Percentiles rank a stretch among this genome's conserved stretches.
Evolutionary conservation across 2,797 vertebrate species (phyloP).

Genomic region (Tragopan temminckii): DNA sequence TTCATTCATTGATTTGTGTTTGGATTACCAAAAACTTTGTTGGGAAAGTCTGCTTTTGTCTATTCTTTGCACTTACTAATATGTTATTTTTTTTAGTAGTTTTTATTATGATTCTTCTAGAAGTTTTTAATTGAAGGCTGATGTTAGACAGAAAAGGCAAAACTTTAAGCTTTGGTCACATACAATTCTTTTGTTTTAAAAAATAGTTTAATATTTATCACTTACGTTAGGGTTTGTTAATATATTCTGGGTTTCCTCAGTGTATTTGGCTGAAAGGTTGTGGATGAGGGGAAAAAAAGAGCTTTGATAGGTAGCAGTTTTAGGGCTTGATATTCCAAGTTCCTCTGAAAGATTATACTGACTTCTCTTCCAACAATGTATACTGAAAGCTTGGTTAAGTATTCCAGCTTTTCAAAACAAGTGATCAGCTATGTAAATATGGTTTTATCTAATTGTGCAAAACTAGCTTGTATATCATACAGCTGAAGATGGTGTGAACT

Average conservation of each 20-base stretch:
- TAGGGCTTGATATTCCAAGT: background rate
- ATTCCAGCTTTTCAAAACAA: background rate
- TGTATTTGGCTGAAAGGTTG: background rate
- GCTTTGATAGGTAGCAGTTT: background rate
- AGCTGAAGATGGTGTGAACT: background rate
- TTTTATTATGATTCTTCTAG: background rate
- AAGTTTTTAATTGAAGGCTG: background rate
- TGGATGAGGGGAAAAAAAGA: background rate
- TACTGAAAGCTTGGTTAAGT: background rate
- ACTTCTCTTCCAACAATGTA: background rate
- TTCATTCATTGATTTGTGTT: background rate
- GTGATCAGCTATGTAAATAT: background rate
- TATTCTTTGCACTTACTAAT: background rate
- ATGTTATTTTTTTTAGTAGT: background rate
- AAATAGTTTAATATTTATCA: background rate
- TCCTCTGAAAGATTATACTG: background rate
- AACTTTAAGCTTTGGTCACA: fast-evolving
- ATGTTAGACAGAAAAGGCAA: background rate
- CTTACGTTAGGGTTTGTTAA: background rate
- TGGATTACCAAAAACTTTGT: background rate
- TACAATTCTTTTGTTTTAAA: background rate
- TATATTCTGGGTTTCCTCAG: background rate
- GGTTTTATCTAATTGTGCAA: background rate
- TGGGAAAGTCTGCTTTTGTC: background rate
- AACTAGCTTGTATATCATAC: background rate